Percentiles rank a stretch among this genome's conserved stretches.
phyloP scores from a whole-genome alignment of 2,113 vertebrate species.

The Caranx melampygus region DNA sequence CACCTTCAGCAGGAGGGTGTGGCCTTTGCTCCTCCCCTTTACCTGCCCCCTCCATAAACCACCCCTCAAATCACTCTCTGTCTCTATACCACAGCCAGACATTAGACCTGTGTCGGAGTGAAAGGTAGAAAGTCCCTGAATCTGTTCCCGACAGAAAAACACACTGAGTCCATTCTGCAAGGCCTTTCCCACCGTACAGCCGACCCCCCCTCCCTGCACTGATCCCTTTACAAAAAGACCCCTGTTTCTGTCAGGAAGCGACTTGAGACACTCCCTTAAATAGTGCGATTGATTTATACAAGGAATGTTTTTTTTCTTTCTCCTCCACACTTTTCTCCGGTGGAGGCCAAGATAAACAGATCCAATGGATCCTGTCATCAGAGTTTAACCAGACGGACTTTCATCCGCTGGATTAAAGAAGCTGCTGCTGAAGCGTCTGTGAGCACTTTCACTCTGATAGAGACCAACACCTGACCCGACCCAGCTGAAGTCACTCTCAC shows the following conservation, averaged over 20 bases:
- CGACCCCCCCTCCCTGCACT: slow-evolving; percentile 11
- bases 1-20: neutral
- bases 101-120: neutral
- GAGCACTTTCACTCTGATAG: too few relatives aligned
- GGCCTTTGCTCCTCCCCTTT: slow-evolving; percentile 11
- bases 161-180: slow-evolving; percentile 68
- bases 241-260: slow-evolving; percentile 78
- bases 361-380: slow-evolving; percentile 19
- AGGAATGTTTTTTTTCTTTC: slow-evolving; percentile 12
- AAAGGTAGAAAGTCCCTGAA: slow-evolving; percentile 1
- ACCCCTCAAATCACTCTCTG: neutral
- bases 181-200: slow-evolving; percentile 36
- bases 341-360: slow-evolving; percentile 61
- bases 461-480: too few relatives aligned
- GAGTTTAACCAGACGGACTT: neutral
- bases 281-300: slow-evolving; percentile 64
- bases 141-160: slow-evolving; percentile 21
- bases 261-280: slow-evolving; percentile 63
- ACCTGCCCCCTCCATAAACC: neutral
- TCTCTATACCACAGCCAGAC: too few relatives aligned
- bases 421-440: neutral
- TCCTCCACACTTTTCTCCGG: slow-evolving; percentile 13
- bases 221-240: slow-evolving; percentile 73
- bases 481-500: neutral
- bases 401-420: slow-evolving; percentile 2